Conservation (phyloP, 2,113 vertebrate species). For the Perca flavescens region DNA sequence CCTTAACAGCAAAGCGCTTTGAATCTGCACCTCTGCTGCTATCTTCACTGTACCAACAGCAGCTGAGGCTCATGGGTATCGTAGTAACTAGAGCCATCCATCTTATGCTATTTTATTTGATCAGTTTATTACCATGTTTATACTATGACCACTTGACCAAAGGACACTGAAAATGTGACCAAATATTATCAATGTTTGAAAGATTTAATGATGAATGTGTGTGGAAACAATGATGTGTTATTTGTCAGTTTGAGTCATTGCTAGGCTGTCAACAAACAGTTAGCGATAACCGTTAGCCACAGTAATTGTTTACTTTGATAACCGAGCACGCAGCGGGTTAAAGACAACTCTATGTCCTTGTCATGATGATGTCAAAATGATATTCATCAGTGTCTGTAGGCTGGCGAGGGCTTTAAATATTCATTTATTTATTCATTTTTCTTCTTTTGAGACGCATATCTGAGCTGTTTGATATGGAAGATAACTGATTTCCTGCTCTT, state of each 20-base stretch:
- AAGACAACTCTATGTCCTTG: conserved; percentile 10
- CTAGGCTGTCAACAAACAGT: neutral
- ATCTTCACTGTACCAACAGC: too few relatives aligned
- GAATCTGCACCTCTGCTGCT: too few relatives aligned
- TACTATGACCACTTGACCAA: too few relatives aligned
- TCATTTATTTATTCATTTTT: conserved; percentile 42
- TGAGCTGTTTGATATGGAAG: conserved; percentile 19
- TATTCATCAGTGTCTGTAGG: conserved; percentile 16
- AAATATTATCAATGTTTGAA: too few relatives aligned
- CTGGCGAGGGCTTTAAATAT: conserved; percentile 27
- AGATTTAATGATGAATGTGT: too few relatives aligned
- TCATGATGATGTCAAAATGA: conserved; percentile 15
- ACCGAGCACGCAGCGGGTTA: neutral
- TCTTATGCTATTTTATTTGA: too few relatives aligned
- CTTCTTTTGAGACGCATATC: conserved; percentile 9
- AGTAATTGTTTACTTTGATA: neutral
- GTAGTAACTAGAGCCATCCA: too few relatives aligned
- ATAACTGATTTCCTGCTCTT: conserved; percentile 56
- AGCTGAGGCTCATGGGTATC: too few relatives aligned
- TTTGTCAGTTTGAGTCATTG: neutral
- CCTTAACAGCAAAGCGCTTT: too few relatives aligned
- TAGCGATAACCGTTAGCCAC: neutral
- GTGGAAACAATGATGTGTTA: too few relatives aligned
- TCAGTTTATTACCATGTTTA: too few relatives aligned
- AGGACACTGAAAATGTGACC: too few relatives aligned